Evolutionary conservation across 2,113 vertebrate genomes (phyloP).

Genomic region (Calyptommatus sinebrachiatus): DNA sequence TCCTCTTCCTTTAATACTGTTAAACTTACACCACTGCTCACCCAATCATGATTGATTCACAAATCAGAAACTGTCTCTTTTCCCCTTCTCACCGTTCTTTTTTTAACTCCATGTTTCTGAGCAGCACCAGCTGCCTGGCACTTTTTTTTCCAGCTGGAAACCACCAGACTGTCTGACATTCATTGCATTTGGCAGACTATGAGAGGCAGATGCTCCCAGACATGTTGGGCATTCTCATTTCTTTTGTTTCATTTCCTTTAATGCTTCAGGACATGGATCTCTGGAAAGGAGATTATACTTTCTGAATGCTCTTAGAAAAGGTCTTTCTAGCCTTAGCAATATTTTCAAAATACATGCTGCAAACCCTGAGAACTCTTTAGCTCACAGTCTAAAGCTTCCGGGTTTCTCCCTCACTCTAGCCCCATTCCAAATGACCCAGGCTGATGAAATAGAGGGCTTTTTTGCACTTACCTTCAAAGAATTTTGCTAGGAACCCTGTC

Average conservation of each 20-base stretch:
- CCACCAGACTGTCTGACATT: background rate
- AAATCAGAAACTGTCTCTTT: conserved; percentile 12
- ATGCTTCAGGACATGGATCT: conserved; percentile 1
- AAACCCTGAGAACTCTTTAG: background rate
- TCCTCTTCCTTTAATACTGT: conserved; percentile 23
- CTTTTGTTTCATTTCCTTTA: conserved; percentile 16
- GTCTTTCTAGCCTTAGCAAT: background rate
- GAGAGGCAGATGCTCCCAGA: conserved; percentile 27
- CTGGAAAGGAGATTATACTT: background rate
- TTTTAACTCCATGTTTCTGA: conserved; percentile 2
- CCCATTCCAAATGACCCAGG: background rate
- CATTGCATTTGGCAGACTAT: conserved; percentile 19
- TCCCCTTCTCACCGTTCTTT: background rate
- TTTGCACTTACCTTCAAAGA: too few relatives aligned
- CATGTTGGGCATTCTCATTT: background rate
- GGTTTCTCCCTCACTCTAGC: background rate
- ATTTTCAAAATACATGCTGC: background rate
- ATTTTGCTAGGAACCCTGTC: too few relatives aligned
- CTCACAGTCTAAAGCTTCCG: too few relatives aligned
- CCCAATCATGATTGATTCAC: conserved; percentile 34
- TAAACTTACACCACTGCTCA: conserved; percentile 5
- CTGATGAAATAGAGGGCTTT: background rate
- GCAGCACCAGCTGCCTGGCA: background rate
- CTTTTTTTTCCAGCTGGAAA: background rate
- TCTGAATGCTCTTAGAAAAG: background rate